Base-by-base conservation (phyloP, 2,888 invertebrate genomes). In the Hyalella azteca region DNA sequence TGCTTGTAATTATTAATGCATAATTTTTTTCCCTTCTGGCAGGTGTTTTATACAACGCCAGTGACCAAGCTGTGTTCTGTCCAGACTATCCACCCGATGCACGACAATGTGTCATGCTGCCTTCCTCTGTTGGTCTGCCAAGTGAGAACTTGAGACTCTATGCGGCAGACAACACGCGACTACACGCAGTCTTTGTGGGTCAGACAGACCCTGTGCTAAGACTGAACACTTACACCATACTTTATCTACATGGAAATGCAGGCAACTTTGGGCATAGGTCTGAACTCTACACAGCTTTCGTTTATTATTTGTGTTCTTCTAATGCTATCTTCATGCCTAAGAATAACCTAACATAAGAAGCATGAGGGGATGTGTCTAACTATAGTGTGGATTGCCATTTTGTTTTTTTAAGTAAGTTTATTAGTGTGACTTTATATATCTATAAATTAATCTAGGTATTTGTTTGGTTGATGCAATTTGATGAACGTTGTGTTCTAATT, bases 221-320 rank as follows among this genome's bases (percentile, higher is more conserved):
- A 19, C 91, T 76, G 32, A 45, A 73, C 41, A 92, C 91, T 78
- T 95, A 95, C 0, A 97, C 97, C 13, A 90, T 97, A 87, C 89
- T 97, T 77, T 96, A 94, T 89, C 92, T 97, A 85, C 97, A 98
- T 90, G 97, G 97, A 7, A 98, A 97, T 91, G 97, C 97, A 78
- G 97, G 97, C 19, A 98, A 97, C 88, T 95, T 97, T 91, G 97
- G 97, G 0, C 97, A 97, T 87, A 92, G 94, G 92, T 92, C 84
- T 86, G 86, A 50, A 15, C 40, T 39, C 36, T 60, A 22, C 11
- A n/a, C n/a, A n/a, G n/a, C n/a, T n/a, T n/a, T n/a, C n/a, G n/a
- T n/a, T n/a, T n/a, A n/a, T n/a, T n/a, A n/a, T n/a, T n/a, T n/a
- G n/a, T n/a, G n/a, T n/a, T n/a, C n/a, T n/a, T n/a, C n/a, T n/a